These are phyloP conservation scores for Chaunax sp. DNA, from an alignment of 2,797 vertebrate genomes.

Conservation along the genomic window DNA sequence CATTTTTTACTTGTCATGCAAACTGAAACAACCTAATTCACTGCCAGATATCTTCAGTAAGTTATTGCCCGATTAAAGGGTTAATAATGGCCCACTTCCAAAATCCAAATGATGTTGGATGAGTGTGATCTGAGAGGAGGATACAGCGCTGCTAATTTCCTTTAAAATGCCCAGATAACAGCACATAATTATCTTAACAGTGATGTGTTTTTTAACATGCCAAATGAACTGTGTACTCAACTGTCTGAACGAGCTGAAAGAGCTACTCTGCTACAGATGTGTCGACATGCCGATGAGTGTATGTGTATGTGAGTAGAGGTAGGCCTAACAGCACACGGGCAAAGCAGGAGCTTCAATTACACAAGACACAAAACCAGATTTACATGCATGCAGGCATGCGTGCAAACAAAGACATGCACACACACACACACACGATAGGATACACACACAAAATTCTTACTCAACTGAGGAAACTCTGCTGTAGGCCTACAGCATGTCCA, in stretches of 20 bases:
- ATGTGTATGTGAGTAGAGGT: constrained; percentile 39
- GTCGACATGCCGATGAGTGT: constrained; percentile 33
- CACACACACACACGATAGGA: neutral
- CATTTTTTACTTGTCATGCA: constrained; percentile 17
- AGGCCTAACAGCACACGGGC: constrained; percentile 1
- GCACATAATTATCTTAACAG: constrained; percentile 64
- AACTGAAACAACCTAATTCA: constrained; percentile 35
- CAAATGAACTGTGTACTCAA: constrained; percentile 63
- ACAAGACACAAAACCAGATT: constrained; percentile 7
- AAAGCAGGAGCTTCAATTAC: constrained; percentile 10
- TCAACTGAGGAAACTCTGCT: neutral
- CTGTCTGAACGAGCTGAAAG: constrained; percentile 60
- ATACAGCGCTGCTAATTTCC: constrained; percentile 53
- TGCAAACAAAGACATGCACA: constrained; percentile 20
- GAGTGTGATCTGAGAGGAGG: constrained; percentile 6
- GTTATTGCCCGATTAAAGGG: constrained; percentile 24
- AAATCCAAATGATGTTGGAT: constrained; percentile 12
- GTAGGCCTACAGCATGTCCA: constrained; percentile 4
- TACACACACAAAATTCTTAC: constrained; percentile 8
- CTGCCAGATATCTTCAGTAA: constrained; percentile 37
- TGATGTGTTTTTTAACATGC: constrained; percentile 54
- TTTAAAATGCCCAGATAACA: constrained; percentile 56
- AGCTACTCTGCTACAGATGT: constrained; percentile 46
- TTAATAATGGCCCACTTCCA: constrained; percentile 1
- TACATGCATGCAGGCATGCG: constrained; percentile 43